phyloP scores from a whole-genome alignment of 2,113 vertebrate species.

The Pipa parva region DNA sequence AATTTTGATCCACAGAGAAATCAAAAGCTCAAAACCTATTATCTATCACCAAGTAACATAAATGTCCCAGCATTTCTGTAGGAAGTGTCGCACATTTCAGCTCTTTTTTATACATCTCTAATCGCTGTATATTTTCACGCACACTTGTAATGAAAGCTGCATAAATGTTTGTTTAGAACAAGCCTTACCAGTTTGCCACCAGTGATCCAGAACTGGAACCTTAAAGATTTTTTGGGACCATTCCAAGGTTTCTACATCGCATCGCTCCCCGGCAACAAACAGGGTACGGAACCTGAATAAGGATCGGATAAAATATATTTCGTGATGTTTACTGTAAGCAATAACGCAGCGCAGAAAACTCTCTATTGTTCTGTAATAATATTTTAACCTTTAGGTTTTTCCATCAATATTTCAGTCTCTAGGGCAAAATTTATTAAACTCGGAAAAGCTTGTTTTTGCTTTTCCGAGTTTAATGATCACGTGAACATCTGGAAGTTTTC shows the following conservation, averaged over 20 bases:
- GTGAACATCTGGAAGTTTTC: too few species aligned
- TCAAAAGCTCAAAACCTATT: slow-evolving; percentile 67
- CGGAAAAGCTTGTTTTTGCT: too few species aligned
- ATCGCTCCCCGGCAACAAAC: slow-evolving; percentile 90
- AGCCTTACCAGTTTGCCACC: slow-evolving; percentile 95
- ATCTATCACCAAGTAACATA: slow-evolving; percentile 57
- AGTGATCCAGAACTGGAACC: slow-evolving; percentile 94
- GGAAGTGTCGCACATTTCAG: not conserved
- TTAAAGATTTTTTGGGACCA: slow-evolving; percentile 86
- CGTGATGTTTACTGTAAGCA: not conserved
- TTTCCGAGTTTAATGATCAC: too few species aligned
- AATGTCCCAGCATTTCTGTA: not conserved
- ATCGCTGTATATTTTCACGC: slow-evolving; percentile 19
- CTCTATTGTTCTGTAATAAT: not conserved
- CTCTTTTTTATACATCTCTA: not conserved
- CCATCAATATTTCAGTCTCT: too few species aligned
- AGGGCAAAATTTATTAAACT: too few species aligned
- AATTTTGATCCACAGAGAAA: slow-evolving; percentile 45
- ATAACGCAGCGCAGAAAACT: too few species aligned
- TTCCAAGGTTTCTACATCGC: slow-evolving; percentile 85
- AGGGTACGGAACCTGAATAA: slow-evolving; percentile 72
- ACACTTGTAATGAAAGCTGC: not conserved
- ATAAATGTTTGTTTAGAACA: rapidly evolving
- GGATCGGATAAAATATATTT: not conserved
- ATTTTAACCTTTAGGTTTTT: too few species aligned